Evolutionary conservation across 2,888 invertebrate species (phyloP), one percentile per base, ranked within the genome.

Genomic region (Lithophane ornitopus): DNA sequence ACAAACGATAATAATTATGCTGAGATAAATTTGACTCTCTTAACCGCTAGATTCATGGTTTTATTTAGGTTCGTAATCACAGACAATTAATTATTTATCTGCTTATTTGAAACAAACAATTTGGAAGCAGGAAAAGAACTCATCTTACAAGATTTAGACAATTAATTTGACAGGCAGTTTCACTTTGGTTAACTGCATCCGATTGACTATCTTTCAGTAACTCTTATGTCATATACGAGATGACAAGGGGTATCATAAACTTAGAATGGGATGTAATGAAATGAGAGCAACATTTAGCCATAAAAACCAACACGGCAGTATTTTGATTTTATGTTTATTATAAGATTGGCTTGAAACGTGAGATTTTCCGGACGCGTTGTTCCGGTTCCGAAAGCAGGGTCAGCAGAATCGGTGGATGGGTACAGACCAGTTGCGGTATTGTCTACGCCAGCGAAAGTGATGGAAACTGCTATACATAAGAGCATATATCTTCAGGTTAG

Each of bases 1-100:
- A 69, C 69, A 80, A 77, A 80, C 74, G 77, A 83, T 83, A 71
- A 76, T 80, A 76, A 78, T 85, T 83, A 85, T 73, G n/a, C 68
- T 76, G 19, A 71, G 74, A 54, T 71, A 52, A 34, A 78, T 81
- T 66, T 56, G 28, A 74, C 46, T 67, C 68, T 56, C 59, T 81
- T 67, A 16, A 58, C 14, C 34, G 56, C 46, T 73, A 9, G 12
- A 16, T 62, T 11, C n/a, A 52, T 22, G 49, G 34, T 62, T 73
- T 58, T 56, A 63, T 19, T 63, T 44, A 44, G 46, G 28, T 22
- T 16, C 46, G 41, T 67, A 41, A 72, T 54, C 49, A 56, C 11
- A 28, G 11, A 46, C 9, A 26, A 34, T n/a, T 49, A 34, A 41
- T 49, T 19, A 52, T 28, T 41, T 28, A 46, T 49, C 11, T n/a